Evolutionary conservation across 2,888 invertebrate genomes (phyloP).

Genomic region (Caenorhabditis angaria): DNA sequence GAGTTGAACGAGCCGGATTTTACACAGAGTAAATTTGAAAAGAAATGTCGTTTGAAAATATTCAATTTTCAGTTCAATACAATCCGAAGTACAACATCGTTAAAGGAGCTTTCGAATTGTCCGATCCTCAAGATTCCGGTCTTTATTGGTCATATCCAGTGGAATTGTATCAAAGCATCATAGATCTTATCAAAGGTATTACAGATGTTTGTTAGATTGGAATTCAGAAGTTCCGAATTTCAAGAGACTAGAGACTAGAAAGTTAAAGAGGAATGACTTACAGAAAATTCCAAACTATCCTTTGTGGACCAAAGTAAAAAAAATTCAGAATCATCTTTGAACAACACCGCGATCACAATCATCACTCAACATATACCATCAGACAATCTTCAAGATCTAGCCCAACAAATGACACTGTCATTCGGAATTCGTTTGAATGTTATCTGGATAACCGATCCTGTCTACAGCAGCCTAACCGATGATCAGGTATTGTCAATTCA

Average conservation of each 20-base stretch:
- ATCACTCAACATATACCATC: conserved; percentile 28
- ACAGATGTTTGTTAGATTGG: too few relatives aligned
- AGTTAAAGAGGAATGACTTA: too few relatives aligned
- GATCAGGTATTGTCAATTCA: background rate
- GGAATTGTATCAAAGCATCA: conserved; percentile 9
- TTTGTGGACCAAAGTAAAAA: too few relatives aligned
- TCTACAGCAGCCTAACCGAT: conserved; percentile 12
- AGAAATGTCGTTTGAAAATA: background rate
- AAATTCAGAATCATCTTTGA: background rate
- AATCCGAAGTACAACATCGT: too few relatives aligned
- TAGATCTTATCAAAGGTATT: conserved; percentile 17
- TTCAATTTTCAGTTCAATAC: conserved; percentile 6
- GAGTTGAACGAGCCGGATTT: background rate
- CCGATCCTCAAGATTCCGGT: conserved; percentile 11
- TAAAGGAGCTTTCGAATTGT: background rate
- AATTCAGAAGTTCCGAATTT: background rate
- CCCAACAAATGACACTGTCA: conserved; percentile 14
- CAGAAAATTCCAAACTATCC: too few relatives aligned
- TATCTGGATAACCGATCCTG: conserved; percentile 17
- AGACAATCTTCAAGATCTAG: background rate
- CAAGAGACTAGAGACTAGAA: too few relatives aligned
- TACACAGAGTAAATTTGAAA: background rate
- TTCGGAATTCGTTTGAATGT: conserved; percentile 32
- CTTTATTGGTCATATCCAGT: conserved; percentile 31
- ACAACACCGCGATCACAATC: conserved; percentile 28